phyloP scores from a whole-genome alignment of 2,113 vertebrate genomes.

The Abramis brama region DNA sequence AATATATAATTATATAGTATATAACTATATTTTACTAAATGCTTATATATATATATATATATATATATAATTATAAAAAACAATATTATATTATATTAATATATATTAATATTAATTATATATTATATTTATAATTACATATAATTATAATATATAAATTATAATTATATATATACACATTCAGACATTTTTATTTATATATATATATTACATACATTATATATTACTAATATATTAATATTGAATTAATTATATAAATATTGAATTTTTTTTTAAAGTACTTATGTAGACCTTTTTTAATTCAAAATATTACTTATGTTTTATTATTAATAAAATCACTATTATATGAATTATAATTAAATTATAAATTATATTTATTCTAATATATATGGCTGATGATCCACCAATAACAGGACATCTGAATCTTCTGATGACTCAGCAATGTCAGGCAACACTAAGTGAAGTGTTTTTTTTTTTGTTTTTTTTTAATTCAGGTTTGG shows the following conservation, averaged over 20 bases:
- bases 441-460: background rate
- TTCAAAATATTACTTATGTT: background rate
- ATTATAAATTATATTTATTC: background rate
- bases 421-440: conserved; percentile 45
- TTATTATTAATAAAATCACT: background rate
- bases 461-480: too few relatives aligned
- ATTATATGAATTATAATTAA: background rate
- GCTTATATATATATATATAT: too few relatives aligned
- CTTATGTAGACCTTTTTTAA: too few relatives aligned
- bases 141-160: background rate
- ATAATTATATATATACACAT: background rate
- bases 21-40: too few relatives aligned
- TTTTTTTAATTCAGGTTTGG: background rate
- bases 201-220: background rate
- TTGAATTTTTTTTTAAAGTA: background rate
- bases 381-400: background rate
- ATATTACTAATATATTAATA: background rate
- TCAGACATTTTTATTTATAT: background rate
- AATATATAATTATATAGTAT: too few relatives aligned
- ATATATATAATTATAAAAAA: background rate
- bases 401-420: conserved; percentile 39
- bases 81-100: background rate
- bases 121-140: background rate
- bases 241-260: background rate
- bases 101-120: background rate